These are phyloP conservation scores for Chelonus insularis DNA, from an alignment of 1,140 invertebrate species.

Conservation along the genomic window DNA sequence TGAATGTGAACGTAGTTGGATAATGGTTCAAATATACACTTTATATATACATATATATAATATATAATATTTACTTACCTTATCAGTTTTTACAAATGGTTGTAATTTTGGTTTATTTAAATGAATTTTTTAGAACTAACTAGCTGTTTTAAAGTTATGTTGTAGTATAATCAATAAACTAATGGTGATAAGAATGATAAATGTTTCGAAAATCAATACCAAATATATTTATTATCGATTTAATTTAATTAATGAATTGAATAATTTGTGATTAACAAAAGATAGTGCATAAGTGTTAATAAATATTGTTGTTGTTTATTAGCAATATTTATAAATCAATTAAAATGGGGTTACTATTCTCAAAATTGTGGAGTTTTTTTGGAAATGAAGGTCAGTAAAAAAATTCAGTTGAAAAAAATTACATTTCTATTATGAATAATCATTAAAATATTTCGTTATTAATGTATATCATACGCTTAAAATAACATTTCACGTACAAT, in stretches of 20 bases:
- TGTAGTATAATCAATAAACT: too few relatives aligned
- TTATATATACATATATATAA: too few relatives aligned
- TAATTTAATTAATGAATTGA: not conserved
- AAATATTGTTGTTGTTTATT: not conserved
- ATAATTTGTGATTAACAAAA: not conserved
- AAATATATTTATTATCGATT: not conserved
- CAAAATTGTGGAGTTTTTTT: constrained; percentile 26
- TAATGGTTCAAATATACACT: too few relatives aligned
- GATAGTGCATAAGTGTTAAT: not conserved
- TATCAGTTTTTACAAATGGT: too few relatives aligned
- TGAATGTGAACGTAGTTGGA: too few relatives aligned
- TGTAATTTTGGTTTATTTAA: too few relatives aligned
- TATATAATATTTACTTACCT: too few relatives aligned
- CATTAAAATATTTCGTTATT: not conserved
- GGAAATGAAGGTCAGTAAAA: constrained; percentile 25
- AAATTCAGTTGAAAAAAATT: not conserved
- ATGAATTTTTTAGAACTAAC: too few relatives aligned
- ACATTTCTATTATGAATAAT: not conserved
- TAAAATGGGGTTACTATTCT: constrained; percentile 23
- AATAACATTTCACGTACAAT: too few relatives aligned
- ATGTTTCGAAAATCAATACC: not conserved
- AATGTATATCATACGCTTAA: too few relatives aligned
- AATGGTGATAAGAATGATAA: too few relatives aligned
- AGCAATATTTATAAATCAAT: not conserved
- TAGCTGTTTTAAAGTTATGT: too few relatives aligned